Conservation (phyloP, 2,888 invertebrate genomes). For the Cephus spinipes region DNA sequence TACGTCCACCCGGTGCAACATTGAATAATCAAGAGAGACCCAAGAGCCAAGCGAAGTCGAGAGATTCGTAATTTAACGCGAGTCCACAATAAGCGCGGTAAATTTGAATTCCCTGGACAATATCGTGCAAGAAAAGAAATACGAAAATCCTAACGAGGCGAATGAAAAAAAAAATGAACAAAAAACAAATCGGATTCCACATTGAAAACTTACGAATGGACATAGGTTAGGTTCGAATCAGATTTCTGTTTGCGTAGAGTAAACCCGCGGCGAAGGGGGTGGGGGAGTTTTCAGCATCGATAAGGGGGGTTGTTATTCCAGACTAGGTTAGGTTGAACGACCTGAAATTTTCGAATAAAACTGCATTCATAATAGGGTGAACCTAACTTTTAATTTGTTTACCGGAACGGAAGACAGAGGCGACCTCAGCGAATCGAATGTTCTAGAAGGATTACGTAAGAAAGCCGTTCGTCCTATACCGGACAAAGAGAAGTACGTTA, state of each 20-base stretch:
- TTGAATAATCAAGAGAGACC: not conserved
- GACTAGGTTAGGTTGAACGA: not conserved
- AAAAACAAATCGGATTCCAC: not conserved
- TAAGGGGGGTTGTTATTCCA: not conserved
- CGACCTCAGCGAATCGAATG: too few relatives aligned
- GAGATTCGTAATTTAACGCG: not conserved
- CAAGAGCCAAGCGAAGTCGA: too few relatives aligned
- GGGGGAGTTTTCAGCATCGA: not conserved
- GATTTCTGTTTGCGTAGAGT: not conserved
- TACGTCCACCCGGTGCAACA: not conserved
- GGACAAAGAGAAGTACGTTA: too few relatives aligned
- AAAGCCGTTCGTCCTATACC: too few relatives aligned
- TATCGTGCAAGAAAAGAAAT: not conserved
- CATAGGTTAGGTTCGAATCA: not conserved
- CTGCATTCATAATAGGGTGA: not conserved
- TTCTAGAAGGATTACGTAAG: too few relatives aligned
- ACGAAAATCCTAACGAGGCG: not conserved
- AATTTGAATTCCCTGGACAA: not conserved
- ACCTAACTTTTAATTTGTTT: slow-evolving; percentile 13
- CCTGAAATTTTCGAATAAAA: not conserved
- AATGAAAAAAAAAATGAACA: not conserved
- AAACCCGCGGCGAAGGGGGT: not conserved
- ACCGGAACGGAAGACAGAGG: not conserved
- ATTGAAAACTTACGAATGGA: not conserved
- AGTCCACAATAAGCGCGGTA: not conserved